Evolutionary conservation across 1,140 invertebrate genomes (phyloP).

Genomic region (Zaprionus camerounensis): DNA sequence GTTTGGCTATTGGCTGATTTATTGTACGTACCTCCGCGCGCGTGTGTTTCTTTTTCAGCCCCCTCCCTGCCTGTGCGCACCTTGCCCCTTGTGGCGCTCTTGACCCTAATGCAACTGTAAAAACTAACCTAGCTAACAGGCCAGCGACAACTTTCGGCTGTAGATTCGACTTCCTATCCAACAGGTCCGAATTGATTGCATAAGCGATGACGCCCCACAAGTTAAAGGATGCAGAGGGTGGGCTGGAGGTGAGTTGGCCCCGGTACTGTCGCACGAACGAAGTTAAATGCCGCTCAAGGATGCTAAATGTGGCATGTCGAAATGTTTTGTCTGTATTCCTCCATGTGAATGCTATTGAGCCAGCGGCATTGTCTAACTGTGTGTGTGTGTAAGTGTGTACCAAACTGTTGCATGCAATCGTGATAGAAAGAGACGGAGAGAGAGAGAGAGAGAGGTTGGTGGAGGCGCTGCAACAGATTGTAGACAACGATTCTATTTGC

Average conservation of each 20-base stretch:
- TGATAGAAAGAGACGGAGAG: slow-evolving; percentile 38
- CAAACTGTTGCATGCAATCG: slow-evolving; percentile 77
- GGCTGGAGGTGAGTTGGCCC: no score
- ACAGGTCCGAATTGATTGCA: slow-evolving; percentile 46
- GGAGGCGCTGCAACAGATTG: slow-evolving; percentile 17
- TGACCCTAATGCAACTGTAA: slow-evolving; percentile 64
- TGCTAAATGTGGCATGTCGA: slow-evolving; percentile 80
- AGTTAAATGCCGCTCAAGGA: slow-evolving; percentile 81
- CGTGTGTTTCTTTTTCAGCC: slow-evolving; percentile 16
- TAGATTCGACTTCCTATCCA: slow-evolving; percentile 56
- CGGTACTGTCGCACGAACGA: slow-evolving; percentile 42
- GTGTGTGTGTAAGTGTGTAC: slow-evolving; percentile 22
- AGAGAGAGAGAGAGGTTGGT: not conserved
- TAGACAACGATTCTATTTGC: slow-evolving; percentile 52
- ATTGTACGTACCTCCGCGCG: slow-evolving; percentile 48
- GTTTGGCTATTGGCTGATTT: slow-evolving; percentile 74
- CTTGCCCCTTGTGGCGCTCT: slow-evolving; percentile 43
- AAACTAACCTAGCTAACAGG: slow-evolving; percentile 5
- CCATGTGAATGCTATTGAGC: slow-evolving; percentile 61
- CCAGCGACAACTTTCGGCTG: slow-evolving; percentile 5
- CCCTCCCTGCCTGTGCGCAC: slow-evolving; percentile 17
- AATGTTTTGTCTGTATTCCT: slow-evolving; percentile 73
- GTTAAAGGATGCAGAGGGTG: not conserved
- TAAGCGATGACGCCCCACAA: slow-evolving; percentile 41
- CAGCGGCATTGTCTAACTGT: slow-evolving; percentile 61